Conservation (phyloP, 2,797 vertebrate species). For the Crocodylus rhombifer region DNA sequence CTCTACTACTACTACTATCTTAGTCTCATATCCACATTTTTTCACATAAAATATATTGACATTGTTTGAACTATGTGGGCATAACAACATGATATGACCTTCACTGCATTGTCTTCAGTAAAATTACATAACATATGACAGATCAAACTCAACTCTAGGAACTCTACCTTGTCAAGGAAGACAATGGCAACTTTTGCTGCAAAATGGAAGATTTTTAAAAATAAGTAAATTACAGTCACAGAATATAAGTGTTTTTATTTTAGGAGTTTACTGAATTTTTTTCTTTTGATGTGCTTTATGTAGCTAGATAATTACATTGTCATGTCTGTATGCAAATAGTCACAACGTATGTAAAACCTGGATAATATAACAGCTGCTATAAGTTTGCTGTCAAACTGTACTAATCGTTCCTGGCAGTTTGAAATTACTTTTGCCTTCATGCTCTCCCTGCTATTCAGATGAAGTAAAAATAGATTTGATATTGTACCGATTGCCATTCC, state of each 20-base stretch:
- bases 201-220: background rate
- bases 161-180: background rate
- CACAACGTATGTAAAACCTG: background rate
- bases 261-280: background rate
- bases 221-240: background rate
- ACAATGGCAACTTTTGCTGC: background rate
- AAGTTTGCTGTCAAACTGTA: background rate
- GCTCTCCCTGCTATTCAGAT: background rate
- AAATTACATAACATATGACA: background rate
- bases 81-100: background rate
- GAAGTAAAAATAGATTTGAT: slow-evolving; percentile 5
- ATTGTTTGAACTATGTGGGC: background rate
- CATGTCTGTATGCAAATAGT: slow-evolving; percentile 42
- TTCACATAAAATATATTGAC: background rate
- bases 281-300: background rate
- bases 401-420: background rate
- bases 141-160: background rate
- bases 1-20: no score
- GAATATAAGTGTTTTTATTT: background rate
- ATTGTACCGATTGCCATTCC: background rate
- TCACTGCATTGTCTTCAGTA: background rate
- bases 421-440: slow-evolving; percentile 34
- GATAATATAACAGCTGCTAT: background rate
- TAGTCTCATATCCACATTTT: background rate
- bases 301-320: slow-evolving; percentile 32